Evolutionary conservation across 2,113 vertebrate species (phyloP).

Genomic region (Oenanthe oenanthe): DNA sequence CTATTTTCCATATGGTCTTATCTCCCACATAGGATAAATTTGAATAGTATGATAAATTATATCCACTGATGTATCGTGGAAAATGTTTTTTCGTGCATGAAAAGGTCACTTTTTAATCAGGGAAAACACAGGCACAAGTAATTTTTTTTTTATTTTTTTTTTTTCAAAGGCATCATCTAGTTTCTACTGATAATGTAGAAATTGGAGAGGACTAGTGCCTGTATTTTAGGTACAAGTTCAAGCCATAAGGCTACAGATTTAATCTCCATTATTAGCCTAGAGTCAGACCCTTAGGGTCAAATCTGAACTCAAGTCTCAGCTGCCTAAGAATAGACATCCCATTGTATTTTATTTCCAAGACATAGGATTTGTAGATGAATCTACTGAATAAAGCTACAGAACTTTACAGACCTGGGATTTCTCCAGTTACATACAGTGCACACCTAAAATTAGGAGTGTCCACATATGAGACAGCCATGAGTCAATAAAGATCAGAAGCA

Average conservation of each 20-base stretch:
- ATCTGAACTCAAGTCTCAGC: background rate
- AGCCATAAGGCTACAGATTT: background rate
- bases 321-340: background rate
- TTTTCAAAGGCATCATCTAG: background rate
- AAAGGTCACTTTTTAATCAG: slow-evolving; percentile 20
- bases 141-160: background rate
- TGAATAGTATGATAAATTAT: slow-evolving; percentile 26
- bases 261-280: background rate
- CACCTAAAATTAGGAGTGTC: background rate
- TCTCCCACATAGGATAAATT: slow-evolving; percentile 36
- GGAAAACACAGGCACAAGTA: background rate
- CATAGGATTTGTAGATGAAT: background rate
- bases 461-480: background rate
- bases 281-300: background rate
- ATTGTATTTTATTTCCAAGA: background rate
- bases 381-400: background rate
- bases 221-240: background rate
- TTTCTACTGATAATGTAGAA: background rate
- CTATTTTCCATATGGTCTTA: slow-evolving; percentile 46
- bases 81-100: slow-evolving; percentile 16
- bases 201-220: background rate
- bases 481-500: background rate
- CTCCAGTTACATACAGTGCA: background rate
- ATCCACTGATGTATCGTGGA: background rate
- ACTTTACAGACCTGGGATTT: background rate